These are phyloP conservation scores for Eurystomus glaucurus DNA, from an alignment of 2,797 vertebrate species.

Conservation along the genomic window DNA sequence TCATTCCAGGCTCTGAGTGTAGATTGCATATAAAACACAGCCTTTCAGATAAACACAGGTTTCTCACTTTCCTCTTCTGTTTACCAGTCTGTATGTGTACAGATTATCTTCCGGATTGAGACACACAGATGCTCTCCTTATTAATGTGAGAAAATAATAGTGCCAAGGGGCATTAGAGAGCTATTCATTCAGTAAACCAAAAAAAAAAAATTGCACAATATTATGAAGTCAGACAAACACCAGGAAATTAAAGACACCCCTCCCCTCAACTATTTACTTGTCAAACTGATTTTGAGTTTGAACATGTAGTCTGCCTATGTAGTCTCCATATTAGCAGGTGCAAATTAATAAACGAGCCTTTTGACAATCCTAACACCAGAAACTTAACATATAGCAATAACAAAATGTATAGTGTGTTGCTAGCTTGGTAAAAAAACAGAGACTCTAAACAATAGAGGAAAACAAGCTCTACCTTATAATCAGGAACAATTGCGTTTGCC, in stretches of 20 bases:
- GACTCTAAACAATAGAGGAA: conserved; percentile 9
- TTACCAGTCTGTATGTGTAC: not conserved
- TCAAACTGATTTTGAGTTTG: not conserved
- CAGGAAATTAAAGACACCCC: not conserved
- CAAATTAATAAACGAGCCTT: not conserved
- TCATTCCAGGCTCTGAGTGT: not conserved
- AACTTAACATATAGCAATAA: not conserved
- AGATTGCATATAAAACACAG: not conserved
- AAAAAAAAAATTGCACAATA: not conserved
- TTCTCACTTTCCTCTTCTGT: conserved; percentile 7
- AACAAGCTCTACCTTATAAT: conserved; percentile 41
- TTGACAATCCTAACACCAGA: not conserved
- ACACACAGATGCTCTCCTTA: conserved; percentile 60
- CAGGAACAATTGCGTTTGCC: conserved; percentile 16
- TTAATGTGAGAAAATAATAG: conserved; percentile 54
- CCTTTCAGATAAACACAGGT: not conserved
- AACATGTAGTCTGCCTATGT: not conserved
- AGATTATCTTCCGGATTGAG: conserved; percentile 21
- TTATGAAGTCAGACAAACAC: conserved; percentile 15
- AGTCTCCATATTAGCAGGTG: not conserved
- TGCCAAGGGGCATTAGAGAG: conserved; percentile 35
- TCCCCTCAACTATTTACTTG: not conserved
- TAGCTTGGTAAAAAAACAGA: not conserved
- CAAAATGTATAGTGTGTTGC: not conserved
- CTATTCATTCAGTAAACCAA: not conserved